These are phyloP conservation scores for Syndactyla subalaris DNA, from an alignment of 2,797 vertebrate genomes.

Conservation along the genomic window DNA sequence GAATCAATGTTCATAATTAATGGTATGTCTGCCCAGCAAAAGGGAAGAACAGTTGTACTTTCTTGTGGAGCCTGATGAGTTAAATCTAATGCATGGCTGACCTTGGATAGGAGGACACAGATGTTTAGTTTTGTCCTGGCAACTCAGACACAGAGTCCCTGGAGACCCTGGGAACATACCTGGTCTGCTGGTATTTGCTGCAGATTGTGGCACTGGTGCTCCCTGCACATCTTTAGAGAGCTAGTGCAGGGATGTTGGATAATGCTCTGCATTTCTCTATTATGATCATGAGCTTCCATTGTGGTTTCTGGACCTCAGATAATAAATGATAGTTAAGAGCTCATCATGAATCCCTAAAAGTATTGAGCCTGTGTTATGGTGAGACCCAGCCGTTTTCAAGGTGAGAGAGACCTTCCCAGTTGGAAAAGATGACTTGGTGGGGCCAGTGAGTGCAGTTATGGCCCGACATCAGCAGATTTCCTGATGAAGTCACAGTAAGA, in stretches of 20 bases:
- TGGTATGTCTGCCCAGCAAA: background rate
- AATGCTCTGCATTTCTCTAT: background rate
- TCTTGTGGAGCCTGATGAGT: background rate
- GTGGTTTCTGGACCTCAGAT: background rate
- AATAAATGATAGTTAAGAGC: background rate
- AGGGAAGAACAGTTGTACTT: background rate
- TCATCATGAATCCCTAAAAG: background rate
- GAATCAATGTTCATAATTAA: background rate
- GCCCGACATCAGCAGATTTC: slow-evolving; percentile 45
- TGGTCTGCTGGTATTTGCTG: background rate
- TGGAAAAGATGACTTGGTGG: background rate
- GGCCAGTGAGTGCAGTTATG: slow-evolving; percentile 15
- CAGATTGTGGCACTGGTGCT: background rate
- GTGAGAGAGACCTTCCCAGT: slow-evolving; percentile 23
- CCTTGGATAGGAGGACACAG: background rate
- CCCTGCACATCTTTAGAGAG: background rate
- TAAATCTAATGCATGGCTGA: background rate
- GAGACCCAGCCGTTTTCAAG: background rate
- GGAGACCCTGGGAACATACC: background rate
- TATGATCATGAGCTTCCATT: background rate
- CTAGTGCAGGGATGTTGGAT: background rate
- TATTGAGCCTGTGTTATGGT: background rate
- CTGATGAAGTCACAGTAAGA: slow-evolving; percentile 39
- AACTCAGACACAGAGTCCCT: background rate
- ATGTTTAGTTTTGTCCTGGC: background rate